These are phyloP conservation scores for Rhabdornis inornatus DNA, from an alignment of 2,113 vertebrate species.

Conservation along the genomic window DNA sequence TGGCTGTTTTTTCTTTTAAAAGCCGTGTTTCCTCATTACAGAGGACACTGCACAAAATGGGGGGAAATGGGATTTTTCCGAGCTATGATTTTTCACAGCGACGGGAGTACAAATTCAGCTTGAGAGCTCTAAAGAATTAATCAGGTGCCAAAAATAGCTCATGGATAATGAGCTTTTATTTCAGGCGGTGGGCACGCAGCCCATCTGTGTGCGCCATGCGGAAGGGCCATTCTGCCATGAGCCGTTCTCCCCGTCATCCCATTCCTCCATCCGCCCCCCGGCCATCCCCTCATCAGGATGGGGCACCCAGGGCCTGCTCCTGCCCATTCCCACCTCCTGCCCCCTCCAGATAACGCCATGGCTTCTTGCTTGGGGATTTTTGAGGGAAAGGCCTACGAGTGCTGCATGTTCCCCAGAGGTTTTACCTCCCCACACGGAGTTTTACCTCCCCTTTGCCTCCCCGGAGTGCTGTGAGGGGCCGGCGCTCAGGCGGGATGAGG, in stretches of 20 bases:
- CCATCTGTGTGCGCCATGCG: background rate
- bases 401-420: background rate
- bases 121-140: background rate
- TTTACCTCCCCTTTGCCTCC: background rate
- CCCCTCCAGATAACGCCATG: background rate
- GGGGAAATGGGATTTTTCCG: background rate
- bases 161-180: background rate
- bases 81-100: background rate
- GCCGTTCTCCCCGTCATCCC: fast-evolving
- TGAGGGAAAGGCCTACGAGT: background rate
- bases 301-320: fast-evolving
- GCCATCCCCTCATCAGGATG: fast-evolving
- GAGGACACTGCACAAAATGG: background rate
- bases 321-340: fast-evolving
- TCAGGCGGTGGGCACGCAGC: background rate
- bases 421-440: background rate
- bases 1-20: background rate
- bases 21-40: background rate
- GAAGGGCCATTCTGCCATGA: fast-evolving
- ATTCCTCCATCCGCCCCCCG: background rate
- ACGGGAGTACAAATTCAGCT: background rate
- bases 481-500: fast-evolving
- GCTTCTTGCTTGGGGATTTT: background rate
- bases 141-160: background rate
- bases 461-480: fast-evolving